These are phyloP conservation scores for Brachionus sp. DNA, from an alignment of 1,140 invertebrate genomes.

Conservation along the genomic window DNA sequence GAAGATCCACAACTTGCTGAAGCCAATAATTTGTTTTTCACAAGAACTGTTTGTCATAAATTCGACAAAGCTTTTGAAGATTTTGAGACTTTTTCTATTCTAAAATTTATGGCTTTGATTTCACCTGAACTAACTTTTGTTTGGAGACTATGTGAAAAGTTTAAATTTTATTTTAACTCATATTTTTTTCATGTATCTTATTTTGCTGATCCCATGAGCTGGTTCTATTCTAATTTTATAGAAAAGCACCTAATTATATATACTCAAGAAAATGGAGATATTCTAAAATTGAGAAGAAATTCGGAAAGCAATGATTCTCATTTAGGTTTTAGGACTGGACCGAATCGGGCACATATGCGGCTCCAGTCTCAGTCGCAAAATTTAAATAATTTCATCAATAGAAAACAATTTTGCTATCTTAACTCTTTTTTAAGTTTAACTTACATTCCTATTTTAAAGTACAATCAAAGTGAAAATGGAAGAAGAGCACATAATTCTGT, in stretches of 20 bases:
- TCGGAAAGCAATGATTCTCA: neutral
- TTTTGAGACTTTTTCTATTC: conserved; percentile 14
- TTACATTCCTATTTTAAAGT: conserved; percentile 9
- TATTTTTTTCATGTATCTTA: neutral
- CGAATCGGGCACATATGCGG: neutral
- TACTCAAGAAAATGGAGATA: neutral
- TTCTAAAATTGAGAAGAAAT: neutral
- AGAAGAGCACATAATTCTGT: neutral
- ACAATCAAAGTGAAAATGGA: neutral
- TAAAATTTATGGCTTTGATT: neutral
- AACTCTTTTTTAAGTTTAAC: conserved; percentile 26
- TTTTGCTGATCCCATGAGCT: conserved; percentile 33
- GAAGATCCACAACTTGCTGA: neutral
- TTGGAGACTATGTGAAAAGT: neutral
- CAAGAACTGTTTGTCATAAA: neutral
- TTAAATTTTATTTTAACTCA: conserved; percentile 3
- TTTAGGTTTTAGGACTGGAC: neutral
- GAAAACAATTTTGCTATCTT: conserved; percentile 15
- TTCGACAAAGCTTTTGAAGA: neutral
- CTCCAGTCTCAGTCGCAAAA: conserved; percentile 9
- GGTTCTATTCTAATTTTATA: conserved; percentile 30
- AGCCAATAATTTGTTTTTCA: conserved; percentile 1
- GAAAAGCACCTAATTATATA: conserved; percentile 26
- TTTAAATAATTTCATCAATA: neutral
- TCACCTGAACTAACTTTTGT: neutral